phyloP scores from a whole-genome alignment of 2,797 vertebrate genomes.

The Argyrosomus regius region DNA sequence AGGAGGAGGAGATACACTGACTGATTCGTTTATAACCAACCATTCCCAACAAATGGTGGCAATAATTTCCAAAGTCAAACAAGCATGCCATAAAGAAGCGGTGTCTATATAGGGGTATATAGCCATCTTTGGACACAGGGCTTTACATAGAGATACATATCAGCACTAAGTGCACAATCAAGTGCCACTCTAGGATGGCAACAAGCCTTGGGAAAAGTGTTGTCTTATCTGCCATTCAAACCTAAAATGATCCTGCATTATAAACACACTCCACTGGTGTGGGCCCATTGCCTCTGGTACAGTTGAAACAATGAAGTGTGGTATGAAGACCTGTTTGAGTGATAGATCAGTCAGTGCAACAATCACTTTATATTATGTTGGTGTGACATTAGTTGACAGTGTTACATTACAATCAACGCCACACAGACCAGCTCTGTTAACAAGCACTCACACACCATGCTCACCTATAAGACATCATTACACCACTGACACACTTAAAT shows the following conservation, averaged over 20 bases:
- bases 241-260: too few relatives aligned
- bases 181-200: neutral
- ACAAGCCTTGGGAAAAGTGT: neutral
- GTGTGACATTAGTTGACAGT: neutral
- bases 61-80: neutral
- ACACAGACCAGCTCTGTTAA: neutral
- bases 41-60: neutral
- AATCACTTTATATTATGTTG: too few relatives aligned
- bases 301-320: too few relatives aligned
- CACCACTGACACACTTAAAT: neutral
- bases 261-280: too few relatives aligned
- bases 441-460: neutral
- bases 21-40: constrained; percentile 17
- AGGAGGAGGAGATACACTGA: constrained; percentile 6
- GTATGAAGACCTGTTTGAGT: neutral
- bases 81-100: neutral
- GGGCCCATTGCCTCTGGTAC: too few relatives aligned
- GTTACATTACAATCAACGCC: neutral
- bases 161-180: neutral
- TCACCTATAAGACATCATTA: neutral
- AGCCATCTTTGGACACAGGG: neutral
- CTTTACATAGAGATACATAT: neutral
- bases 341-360: too few relatives aligned
- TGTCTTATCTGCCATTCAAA: neutral
- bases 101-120: neutral